Base-by-base conservation (phyloP, 2,888 invertebrate genomes). In the Andrena bicolor region DNA sequence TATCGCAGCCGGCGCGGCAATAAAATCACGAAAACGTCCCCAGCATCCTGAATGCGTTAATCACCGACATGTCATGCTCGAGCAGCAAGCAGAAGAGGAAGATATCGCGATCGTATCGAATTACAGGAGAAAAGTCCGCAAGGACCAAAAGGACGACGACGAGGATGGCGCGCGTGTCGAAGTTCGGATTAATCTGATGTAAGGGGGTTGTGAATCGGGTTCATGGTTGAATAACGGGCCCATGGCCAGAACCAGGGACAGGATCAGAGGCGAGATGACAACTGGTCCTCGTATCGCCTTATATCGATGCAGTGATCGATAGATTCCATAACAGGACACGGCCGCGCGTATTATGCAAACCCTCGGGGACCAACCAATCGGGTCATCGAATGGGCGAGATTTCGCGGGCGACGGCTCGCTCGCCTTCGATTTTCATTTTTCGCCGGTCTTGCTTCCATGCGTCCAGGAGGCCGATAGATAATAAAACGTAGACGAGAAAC, bases 191-290 rank as follows among this genome's bases (percentile, higher is more conserved):
- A 81, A 86, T 86, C 66, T 72, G 56, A 90, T 88, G 88, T 82
- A 90, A 90, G 77, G 75, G 87, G 88, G 84, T 84, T 87, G 86
- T 69, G 83, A 90, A 92, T 92, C 88, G 89, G 86, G 92, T 90
- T 91, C 90, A 92, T 88, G 91, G 90, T 89, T 91, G 89, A 86
- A 84, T 88, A 91, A 91, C 90, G 90, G 91, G 89, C 88, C 85
- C 90, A 90, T 88, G 90, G 92, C 74, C 91, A 84, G 85, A 76
- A 74, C 75, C 64, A 69, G 80, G 81, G 78, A 78, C 73, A 82
- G 83, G 80, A 85, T 85, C 81, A 79, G 76, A 70, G 75, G 60
- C 76, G 64, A 83, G 85, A 89, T 88, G 89, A 90, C 90, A 90
- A 88, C 87, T 92, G 87, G 85, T 68, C 74, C 80, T 80, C 86